Evolutionary conservation across 2,888 invertebrate genomes (phyloP).

Genomic region (Timema podura): DNA sequence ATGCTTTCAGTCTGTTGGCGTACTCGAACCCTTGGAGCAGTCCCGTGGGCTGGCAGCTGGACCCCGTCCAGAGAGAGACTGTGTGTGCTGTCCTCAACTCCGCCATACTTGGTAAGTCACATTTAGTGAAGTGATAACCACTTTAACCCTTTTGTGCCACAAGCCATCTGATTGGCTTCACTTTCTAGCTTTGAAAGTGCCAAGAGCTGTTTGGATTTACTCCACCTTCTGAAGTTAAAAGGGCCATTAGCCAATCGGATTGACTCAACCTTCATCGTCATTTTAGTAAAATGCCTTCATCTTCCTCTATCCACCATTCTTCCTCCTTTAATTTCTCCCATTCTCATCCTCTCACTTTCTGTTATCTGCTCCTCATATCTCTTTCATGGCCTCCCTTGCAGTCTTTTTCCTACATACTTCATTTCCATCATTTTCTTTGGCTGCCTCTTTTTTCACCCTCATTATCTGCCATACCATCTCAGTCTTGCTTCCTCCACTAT

Average conservation of each 20-base stretch:
- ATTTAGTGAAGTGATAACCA: not conserved
- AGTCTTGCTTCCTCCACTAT: too few relatives aligned
- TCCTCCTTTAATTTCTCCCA: too few relatives aligned
- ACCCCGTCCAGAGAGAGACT: conserved; percentile 90
- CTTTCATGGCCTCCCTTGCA: too few relatives aligned
- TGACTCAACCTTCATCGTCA: not conserved
- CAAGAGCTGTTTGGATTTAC: not conserved
- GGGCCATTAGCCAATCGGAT: not conserved
- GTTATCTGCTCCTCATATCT: too few relatives aligned
- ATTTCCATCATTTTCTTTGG: too few relatives aligned
- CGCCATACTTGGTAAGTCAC: conserved; percentile 82
- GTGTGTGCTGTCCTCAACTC: conserved; percentile 96
- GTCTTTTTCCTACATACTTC: too few relatives aligned
- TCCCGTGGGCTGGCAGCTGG: conserved; percentile 93
- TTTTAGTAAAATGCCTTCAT: too few relatives aligned
- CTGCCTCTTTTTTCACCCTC: too few relatives aligned
- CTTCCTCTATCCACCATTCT: too few relatives aligned
- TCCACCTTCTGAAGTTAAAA: not conserved
- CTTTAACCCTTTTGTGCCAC: not conserved
- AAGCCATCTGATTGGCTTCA: too few relatives aligned
- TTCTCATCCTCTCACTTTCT: too few relatives aligned
- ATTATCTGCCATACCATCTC: too few relatives aligned
- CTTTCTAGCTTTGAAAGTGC: not conserved
- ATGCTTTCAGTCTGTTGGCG: conserved; percentile 95
- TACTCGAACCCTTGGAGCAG: conserved; percentile 98